Percentiles rank a stretch among this genome's conserved stretches.
Conservation (phyloP, 2,888 invertebrate genomes). For the Lydus trimaculatus region DNA sequence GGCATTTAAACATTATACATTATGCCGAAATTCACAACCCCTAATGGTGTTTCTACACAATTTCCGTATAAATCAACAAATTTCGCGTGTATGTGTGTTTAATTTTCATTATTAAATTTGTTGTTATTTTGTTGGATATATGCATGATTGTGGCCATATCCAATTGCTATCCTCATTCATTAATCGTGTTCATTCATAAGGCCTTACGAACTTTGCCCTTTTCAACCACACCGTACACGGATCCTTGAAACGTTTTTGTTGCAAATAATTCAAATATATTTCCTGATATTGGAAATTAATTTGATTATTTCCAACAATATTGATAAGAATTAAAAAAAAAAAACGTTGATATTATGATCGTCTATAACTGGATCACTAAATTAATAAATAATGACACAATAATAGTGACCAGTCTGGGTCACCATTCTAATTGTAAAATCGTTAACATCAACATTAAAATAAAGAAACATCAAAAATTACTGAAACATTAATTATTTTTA, state of each 20-base stretch:
- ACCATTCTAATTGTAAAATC: slow-evolving; percentile 8
- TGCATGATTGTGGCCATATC: background rate
- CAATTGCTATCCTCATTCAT: background rate
- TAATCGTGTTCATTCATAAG: slow-evolving; percentile 1
- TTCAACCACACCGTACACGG: background rate
- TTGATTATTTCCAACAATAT: background rate
- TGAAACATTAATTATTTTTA: background rate
- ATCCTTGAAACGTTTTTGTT: background rate
- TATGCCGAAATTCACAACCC: too few species aligned
- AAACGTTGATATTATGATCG: background rate
- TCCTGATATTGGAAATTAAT: background rate
- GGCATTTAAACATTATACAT: too few species aligned
- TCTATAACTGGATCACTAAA: slow-evolving; percentile 5
- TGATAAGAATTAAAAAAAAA: background rate
- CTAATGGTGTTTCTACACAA: too few species aligned
- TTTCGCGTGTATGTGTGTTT: too few species aligned
- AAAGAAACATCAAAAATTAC: too few species aligned
- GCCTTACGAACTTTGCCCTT: slow-evolving; percentile 8
- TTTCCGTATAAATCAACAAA: too few species aligned
- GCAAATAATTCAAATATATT: background rate
- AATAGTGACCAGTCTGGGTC: slow-evolving; percentile 6
- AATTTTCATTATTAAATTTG: background rate
- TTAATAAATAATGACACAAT: slow-evolving; percentile 23
- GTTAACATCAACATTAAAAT: background rate
- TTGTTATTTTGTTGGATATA: background rate